Base-by-base conservation (phyloP, 2,888 invertebrate species). In the Cataglyphis livida region DNA sequence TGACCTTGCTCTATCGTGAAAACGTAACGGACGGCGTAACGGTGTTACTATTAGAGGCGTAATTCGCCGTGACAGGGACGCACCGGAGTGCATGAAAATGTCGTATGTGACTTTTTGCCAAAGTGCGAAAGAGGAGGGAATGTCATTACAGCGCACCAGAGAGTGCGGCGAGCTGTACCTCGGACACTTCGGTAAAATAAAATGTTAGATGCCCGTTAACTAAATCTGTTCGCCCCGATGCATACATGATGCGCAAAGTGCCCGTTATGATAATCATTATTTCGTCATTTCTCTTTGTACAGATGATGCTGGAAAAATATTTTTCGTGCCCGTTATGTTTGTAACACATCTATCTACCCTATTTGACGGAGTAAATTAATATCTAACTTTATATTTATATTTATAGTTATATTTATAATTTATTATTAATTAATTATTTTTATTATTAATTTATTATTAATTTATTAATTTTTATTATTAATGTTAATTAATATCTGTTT, bases 1-100 rank as follows among this genome's bases (percentile, higher is more conserved):
- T 44, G 82, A 73, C 76, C 74, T 61, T 75, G 65, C 64, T 64
- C 57, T 57, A 41, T 82, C 78, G 83, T 73, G 87, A 84, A 88
- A 84, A 90, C 84, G 73, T 89, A 90, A 91, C 91, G 90, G 91
- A 62, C 78, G 84, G 74, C 74, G 73, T 90, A 90, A 90, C 90
- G 90, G 90, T 85, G 73, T 83, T 78, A 85, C 87, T 84, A 86
- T 91, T 85, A 85, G 85, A 81, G 65, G 78, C 79, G 83, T 83
- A 89, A 87, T 84, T 78, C 83, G 61, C 66, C 90, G 81, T 89
- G 87, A 90, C 87, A 87, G 89, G 87, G 86, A 84, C 32, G 85
- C 79, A 76, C 76, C 82, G 85, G 44, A 74, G 64, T 25, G 81
- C 83, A 89, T 85, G 86, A 86, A 89, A 89, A 86, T 87, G 83